Evolutionary conservation across 2,113 vertebrate genomes (phyloP).

Genomic region (Pomatorhinus ruficollis): DNA sequence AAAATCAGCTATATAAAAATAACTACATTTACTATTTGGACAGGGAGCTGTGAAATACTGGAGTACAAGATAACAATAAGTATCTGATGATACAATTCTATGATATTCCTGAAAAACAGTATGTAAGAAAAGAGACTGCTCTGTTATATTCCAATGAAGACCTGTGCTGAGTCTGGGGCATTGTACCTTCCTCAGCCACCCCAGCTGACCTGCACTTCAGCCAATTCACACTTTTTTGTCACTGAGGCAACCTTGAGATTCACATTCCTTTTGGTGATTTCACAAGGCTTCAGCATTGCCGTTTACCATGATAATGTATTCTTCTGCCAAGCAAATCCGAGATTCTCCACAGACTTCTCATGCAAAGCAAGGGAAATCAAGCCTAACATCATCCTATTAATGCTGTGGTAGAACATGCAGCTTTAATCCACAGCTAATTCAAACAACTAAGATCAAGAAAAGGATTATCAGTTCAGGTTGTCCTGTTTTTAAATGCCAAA

Average conservation of each 20-base stretch:
- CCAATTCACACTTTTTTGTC: background rate
- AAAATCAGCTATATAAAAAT: background rate
- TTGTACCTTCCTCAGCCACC: background rate
- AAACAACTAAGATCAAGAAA: slow-evolving; percentile 5
- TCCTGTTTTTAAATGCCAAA: background rate
- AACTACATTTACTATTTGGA: background rate
- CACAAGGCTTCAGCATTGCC: background rate
- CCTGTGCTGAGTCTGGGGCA: background rate
- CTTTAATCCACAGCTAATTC: slow-evolving; percentile 6
- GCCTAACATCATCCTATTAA: background rate
- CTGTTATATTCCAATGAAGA: background rate
- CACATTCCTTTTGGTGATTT: background rate
- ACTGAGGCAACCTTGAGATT: background rate
- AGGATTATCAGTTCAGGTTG: background rate
- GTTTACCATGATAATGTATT: background rate
- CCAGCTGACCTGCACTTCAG: background rate
- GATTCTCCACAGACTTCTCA: background rate
- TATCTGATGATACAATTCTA: background rate
- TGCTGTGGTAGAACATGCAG: background rate
- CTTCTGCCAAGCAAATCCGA: background rate
- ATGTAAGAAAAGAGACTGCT: background rate
- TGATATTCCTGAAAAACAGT: background rate
- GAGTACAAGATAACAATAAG: background rate
- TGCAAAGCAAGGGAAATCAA: background rate
- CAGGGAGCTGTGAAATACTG: background rate